Conservation (phyloP, 1,140 invertebrate genomes). For the Drosophila subpulchrella region DNA sequence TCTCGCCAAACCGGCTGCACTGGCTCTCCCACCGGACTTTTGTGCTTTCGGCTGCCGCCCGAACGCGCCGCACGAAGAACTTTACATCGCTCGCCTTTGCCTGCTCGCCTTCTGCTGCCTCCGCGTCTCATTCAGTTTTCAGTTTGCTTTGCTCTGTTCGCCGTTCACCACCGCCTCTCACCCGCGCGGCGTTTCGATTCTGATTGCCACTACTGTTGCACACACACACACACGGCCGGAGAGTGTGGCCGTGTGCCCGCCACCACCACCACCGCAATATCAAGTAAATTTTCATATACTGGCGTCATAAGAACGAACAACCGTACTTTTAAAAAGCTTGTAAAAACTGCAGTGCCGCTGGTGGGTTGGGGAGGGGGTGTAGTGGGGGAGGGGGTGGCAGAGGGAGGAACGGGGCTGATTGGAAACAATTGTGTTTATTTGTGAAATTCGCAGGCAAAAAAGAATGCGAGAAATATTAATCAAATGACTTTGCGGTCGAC, state of each 20-base stretch:
- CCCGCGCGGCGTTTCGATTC: constrained; percentile 76
- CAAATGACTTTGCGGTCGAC: constrained; percentile 81
- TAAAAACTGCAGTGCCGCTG: constrained; percentile 42
- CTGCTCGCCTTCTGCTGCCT: constrained; percentile 66
- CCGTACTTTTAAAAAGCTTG: constrained; percentile 56
- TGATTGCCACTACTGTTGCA: constrained; percentile 80
- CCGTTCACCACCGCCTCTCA: constrained; percentile 76
- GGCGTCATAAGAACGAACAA: constrained; percentile 75
- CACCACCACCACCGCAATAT: constrained; percentile 59
- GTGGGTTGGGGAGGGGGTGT: constrained; percentile 4
- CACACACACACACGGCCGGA: constrained; percentile 53
- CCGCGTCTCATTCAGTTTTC: constrained; percentile 73
- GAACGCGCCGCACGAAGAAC: constrained; percentile 66
- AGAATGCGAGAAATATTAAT: constrained; percentile 64
- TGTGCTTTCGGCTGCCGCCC: constrained; percentile 35
- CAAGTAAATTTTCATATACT: constrained; percentile 81
- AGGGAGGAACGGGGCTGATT: constrained; percentile 36
- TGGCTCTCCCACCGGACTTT: constrained; percentile 24
- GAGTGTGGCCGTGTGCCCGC: constrained; percentile 33
- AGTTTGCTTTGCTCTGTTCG: constrained; percentile 76
- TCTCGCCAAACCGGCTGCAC: constrained; percentile 23
- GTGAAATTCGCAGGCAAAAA: constrained; percentile 75
- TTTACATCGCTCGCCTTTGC: constrained; percentile 61
- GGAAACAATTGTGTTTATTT: constrained; percentile 70
- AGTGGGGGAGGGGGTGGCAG: neutral